A percentile compares a stretch with the other conserved stretches of the same genome.
Conservation (phyloP, 2,797 vertebrate species). For the Paguma larvata region DNA sequence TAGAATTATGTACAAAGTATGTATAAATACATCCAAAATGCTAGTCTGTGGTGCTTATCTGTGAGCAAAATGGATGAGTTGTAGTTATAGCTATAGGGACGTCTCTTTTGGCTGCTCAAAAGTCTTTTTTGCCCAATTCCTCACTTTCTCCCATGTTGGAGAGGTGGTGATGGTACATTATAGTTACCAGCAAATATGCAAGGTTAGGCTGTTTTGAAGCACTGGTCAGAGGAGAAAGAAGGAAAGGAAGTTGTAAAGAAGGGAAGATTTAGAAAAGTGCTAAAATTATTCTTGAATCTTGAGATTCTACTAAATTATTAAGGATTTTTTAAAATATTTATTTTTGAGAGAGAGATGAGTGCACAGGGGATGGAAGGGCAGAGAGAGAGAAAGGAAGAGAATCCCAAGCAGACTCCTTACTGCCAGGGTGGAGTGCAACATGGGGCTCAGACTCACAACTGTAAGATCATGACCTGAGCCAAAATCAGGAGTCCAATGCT, state of each 20-base stretch:
- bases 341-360: too few species aligned
- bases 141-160: background rate
- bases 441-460: too few species aligned
- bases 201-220: background rate
- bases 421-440: too few species aligned
- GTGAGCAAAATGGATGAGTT: conserved; percentile 9
- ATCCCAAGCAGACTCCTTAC: too few species aligned
- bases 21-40: background rate
- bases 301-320: conserved; percentile 18
- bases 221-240: background rate
- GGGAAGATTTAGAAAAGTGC: background rate
- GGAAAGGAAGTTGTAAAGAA: background rate
- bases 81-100: background rate
- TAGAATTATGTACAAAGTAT: background rate
- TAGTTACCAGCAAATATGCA: background rate
- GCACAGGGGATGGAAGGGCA: too few species aligned
- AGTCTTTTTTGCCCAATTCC: background rate
- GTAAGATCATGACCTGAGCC: too few species aligned
- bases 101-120: background rate
- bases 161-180: background rate
- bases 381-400: too few species aligned
- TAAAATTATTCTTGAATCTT: background rate
- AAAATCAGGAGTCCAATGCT: too few species aligned
- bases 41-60: background rate
- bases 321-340: too few species aligned